These are phyloP conservation scores for Eulemur macaco DNA, from an alignment of 2,113 vertebrate genomes.

Conservation along the genomic window DNA sequence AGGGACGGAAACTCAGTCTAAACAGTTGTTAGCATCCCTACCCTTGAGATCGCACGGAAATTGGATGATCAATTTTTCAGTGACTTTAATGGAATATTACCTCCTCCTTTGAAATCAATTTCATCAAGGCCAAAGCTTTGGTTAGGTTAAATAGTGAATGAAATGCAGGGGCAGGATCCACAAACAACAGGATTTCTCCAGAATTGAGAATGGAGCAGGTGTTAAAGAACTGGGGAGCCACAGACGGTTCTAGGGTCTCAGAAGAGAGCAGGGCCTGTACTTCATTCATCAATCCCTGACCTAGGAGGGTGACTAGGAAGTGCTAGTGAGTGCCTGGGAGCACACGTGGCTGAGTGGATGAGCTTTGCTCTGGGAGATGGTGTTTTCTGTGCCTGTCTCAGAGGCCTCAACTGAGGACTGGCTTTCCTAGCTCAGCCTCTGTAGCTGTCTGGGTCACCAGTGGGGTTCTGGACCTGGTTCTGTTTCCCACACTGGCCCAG, in stretches of 20 bases:
- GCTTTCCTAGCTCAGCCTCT: not conserved
- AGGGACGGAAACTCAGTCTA: accelerated
- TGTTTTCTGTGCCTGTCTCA: not conserved
- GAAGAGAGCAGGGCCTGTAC: not conserved
- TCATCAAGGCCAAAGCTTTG: not conserved
- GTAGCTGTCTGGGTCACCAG: accelerated
- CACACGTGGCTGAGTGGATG: accelerated
- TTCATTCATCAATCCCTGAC: no score
- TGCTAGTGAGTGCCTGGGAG: not conserved
- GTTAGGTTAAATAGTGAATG: not conserved
- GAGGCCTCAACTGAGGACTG: accelerated
- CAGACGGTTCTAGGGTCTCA: accelerated
- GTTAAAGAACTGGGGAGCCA: not conserved
- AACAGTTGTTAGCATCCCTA: accelerated
- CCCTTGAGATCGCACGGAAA: accelerated
- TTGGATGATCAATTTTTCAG: not conserved
- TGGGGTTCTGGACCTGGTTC: accelerated
- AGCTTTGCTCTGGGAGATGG: accelerated
- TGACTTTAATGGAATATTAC: not conserved
- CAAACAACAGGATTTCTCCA: not conserved
- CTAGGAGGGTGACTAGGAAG: accelerated
- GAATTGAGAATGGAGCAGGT: accelerated
- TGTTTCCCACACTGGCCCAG: no score
- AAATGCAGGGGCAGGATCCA: accelerated
- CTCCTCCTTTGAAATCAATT: not conserved